phyloP scores from a whole-genome alignment of 2,113 vertebrate species.

The Tachuris rubrigastra region DNA sequence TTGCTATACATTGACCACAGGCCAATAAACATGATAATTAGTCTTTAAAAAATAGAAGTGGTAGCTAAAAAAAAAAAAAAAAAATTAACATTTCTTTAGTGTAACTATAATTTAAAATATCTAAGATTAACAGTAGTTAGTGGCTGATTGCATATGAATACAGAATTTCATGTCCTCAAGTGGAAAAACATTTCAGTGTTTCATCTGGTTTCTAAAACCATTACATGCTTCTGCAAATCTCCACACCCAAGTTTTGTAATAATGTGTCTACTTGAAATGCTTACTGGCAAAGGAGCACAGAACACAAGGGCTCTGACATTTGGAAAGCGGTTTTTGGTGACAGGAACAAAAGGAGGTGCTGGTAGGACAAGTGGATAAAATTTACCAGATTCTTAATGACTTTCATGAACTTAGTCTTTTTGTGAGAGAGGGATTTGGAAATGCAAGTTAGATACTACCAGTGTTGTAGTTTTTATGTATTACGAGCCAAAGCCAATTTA shows the following conservation, averaged over 20 bases:
- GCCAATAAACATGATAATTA: conserved; percentile 53
- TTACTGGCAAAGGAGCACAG: background rate
- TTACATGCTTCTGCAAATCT: background rate
- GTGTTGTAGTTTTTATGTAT: background rate
- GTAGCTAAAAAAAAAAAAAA: conserved; percentile 31
- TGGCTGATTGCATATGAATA: background rate
- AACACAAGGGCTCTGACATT: background rate
- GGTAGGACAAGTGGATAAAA: background rate
- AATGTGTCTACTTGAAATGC: background rate
- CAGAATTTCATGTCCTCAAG: background rate
- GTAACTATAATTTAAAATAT: background rate
- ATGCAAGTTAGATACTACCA: background rate
- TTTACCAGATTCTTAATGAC: background rate
- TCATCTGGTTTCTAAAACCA: background rate
- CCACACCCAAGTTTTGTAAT: background rate
- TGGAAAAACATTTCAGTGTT: background rate
- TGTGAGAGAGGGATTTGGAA: background rate
- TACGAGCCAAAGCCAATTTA: background rate
- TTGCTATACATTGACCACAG: conserved; percentile 43
- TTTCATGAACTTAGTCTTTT: background rate
- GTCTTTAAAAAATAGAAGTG: conserved; percentile 31
- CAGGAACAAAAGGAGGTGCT: background rate
- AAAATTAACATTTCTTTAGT: background rate
- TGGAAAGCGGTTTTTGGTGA: background rate
- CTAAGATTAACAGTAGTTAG: background rate